Base-by-base conservation (phyloP, 1,140 invertebrate species). In the Acromyrmex charruanus region DNA sequence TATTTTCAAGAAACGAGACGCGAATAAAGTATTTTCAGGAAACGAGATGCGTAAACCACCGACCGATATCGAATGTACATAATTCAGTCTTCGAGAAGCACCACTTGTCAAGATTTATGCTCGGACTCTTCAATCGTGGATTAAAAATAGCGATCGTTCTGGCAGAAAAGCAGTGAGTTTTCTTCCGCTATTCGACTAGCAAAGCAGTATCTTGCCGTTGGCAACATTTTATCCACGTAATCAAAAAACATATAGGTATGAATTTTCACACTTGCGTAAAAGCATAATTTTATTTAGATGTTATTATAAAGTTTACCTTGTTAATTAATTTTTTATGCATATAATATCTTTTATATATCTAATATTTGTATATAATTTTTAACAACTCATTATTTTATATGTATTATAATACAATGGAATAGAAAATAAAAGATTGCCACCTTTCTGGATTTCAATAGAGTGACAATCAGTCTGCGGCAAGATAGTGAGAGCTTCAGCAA, bases 61-160 rank as follows among this genome's bases (percentile, higher is more conserved):
- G 16, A 66, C 39, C 44, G 77, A 49, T 65, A 79, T 79, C 58
- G 12, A 35, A 79, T 31, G 18, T 75, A 51, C 39, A 49, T 49
- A 66, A 39, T 65, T 65, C 21, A 49, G 12, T 66, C 28, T 61
- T 81, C 55, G 79, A 58, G 31, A 74, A 82, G 65, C 79, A 74
- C 68, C 68, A 74, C 79, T 82, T 82, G 79, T 82, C 79, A 59
- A 82, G 61, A 79, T 79, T 79, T 79, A 77, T 12, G 44, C 61
- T 79, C 44, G 59, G 44, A 66, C 77, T 51, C 25, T 79, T 66
- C 59, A 49, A 77, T 77, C 75, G 28, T 44, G 61, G 44, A 79
- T 79, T 66, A 66, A 79, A 66, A 66, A 79, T 66, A 66, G 59
- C 77, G 59, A 66, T 79, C 77, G 49, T 81, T 81, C 68, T 71